Evolutionary conservation across 2,888 invertebrate species (phyloP).

Genomic region (Melipona bicolor): DNA sequence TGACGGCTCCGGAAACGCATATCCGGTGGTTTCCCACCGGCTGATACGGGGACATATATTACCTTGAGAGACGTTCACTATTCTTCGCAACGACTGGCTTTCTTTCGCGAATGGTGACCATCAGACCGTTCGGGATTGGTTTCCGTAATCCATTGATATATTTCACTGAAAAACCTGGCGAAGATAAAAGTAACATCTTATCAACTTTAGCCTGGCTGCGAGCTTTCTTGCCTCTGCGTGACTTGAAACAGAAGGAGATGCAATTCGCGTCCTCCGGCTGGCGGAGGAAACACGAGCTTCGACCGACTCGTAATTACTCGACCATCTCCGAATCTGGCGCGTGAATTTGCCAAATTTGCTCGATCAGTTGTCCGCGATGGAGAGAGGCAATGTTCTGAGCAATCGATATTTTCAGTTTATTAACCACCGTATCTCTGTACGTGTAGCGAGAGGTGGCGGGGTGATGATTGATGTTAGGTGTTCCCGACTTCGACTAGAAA

Average conservation of each 20-base stretch:
- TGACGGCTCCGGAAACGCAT: conserved; percentile 61
- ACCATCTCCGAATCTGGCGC: no score
- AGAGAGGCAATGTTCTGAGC: background rate
- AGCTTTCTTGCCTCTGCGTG: background rate
- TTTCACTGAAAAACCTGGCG: conserved; percentile 6
- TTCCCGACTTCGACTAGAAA: conserved; percentile 39
- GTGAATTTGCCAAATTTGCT: background rate
- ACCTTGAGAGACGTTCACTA: conserved; percentile 53
- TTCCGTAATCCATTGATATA: conserved; percentile 47
- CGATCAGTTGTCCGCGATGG: conserved; percentile 24
- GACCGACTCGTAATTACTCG: background rate
- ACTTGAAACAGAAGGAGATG: no score
- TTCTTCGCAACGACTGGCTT: conserved; percentile 60
- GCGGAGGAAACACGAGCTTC: background rate
- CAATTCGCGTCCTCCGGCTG: no score
- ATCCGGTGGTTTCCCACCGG: conserved; percentile 19
- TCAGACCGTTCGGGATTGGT: conserved; percentile 54
- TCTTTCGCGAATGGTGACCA: conserved; percentile 61
- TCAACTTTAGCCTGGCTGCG: conserved; percentile 22
- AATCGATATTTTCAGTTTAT: conserved; percentile 50
- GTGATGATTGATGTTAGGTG: conserved; percentile 54
- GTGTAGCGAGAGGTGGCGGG: conserved; percentile 20
- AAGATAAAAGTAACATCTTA: conserved; percentile 31
- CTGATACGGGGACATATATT: conserved; percentile 65
- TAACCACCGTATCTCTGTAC: conserved; percentile 8